Conservation (phyloP, 2,113 vertebrate species). For the Poeciliopsis occidentalis region DNA sequence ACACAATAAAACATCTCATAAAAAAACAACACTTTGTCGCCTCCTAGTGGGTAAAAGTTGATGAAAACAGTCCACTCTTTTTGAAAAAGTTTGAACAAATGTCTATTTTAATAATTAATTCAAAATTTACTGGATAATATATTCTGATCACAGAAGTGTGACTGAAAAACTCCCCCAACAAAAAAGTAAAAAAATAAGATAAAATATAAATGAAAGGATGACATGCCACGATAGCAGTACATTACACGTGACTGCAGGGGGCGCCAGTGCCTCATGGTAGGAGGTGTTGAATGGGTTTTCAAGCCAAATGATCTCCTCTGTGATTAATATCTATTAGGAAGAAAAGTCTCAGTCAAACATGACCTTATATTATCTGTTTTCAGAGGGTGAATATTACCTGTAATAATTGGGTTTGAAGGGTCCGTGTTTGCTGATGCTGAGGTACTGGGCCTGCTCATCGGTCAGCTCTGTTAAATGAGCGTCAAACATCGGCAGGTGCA, state of each 20-base stretch:
- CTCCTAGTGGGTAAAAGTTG: conserved; percentile 27
- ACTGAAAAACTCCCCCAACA: background rate
- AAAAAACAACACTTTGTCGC: background rate
- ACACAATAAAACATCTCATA: too few relatives aligned
- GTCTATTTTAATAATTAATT: background rate
- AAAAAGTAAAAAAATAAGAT: background rate
- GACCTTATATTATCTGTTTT: background rate
- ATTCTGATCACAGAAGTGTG: background rate
- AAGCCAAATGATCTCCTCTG: background rate
- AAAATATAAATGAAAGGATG: background rate
- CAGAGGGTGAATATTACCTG: conserved; percentile 31
- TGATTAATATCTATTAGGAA: background rate
- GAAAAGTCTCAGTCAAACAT: background rate
- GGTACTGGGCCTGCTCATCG: conserved; percentile 65
- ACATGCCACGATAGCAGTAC: rapidly evolving
- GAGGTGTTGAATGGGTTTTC: background rate
- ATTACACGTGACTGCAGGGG: conserved; percentile 27
- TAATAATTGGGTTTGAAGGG: conserved; percentile 73
- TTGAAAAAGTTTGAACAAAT: background rate
- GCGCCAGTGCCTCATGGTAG: conserved; percentile 8
- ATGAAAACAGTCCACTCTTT: background rate
- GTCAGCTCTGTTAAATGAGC: conserved; percentile 69
- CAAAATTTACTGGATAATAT: background rate
- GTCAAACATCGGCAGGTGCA: conserved; percentile 65
- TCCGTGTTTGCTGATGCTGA: conserved; percentile 63